phyloP scores from a whole-genome alignment of 1,140 invertebrate species.

The Hirudo medicinalis region DNA sequence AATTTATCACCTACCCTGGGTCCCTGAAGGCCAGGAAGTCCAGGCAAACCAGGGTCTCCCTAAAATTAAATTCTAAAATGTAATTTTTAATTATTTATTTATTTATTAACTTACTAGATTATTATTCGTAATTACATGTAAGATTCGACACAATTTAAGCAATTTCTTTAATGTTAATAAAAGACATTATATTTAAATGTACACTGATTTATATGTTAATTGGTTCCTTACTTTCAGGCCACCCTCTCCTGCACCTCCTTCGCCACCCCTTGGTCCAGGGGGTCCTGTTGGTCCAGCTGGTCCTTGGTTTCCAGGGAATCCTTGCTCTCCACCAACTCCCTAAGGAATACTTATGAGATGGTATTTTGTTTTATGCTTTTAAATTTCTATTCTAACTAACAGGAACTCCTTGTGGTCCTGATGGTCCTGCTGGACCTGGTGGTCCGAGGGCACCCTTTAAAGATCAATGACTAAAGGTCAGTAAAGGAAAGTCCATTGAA shows the following conservation, averaged over 20 bases:
- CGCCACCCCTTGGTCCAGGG: slow-evolving; percentile 31
- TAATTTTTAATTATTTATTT: neutral
- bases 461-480: neutral
- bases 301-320: slow-evolving; percentile 15
- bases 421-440: slow-evolving; percentile 10
- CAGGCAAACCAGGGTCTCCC: slow-evolving; percentile 14
- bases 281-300: slow-evolving; percentile 28
- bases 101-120: too few relatives aligned
- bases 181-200: neutral
- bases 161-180: neutral
- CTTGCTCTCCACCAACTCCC: slow-evolving; percentile 17
- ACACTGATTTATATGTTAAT: neutral
- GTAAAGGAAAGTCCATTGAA: neutral
- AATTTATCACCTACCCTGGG: slow-evolving; percentile 2
- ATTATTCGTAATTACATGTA: too few relatives aligned
- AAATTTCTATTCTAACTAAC: neutral
- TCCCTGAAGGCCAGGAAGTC: slow-evolving; percentile 15
- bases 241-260: slow-evolving; percentile 25
- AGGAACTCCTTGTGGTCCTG: neutral
- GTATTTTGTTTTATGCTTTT: neutral
- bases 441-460: slow-evolving; percentile 3
- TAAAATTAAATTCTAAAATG: neutral
- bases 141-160: too few relatives aligned
- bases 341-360: neutral
- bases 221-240: slow-evolving; percentile 9